Percentiles rank a stretch among this genome's conserved stretches.
phyloP scores from a whole-genome alignment of 2,888 invertebrate genomes.

The Morpho helenor region DNA sequence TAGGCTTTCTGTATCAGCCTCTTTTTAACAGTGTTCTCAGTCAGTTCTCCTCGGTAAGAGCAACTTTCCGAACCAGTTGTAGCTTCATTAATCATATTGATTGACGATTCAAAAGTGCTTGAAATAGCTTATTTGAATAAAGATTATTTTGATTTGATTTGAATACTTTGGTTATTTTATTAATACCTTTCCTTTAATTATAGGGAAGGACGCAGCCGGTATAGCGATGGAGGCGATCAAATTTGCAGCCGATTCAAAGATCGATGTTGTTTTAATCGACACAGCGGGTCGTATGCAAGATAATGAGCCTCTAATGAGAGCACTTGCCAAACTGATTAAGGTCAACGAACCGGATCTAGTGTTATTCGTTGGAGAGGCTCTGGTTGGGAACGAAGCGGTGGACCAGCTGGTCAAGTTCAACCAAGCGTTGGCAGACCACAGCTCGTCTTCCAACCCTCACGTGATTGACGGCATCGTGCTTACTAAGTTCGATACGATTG shows the following conservation, averaged over 20 bases:
- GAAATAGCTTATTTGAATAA: no score
- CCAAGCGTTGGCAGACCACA: constrained; percentile 96
- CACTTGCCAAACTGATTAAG: constrained; percentile 96
- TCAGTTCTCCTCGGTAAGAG: no score
- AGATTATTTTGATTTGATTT: no score
- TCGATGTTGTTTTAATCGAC: constrained; percentile 97
- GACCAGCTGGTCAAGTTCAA: constrained; percentile 99
- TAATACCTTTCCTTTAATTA: neutral
- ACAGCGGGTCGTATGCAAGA: constrained; percentile 99
- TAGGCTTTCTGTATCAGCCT: no score
- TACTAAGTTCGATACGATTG: constrained; percentile 99
- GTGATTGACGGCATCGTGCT: constrained; percentile 99
- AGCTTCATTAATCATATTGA: no score
- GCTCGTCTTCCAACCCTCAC: constrained; percentile 87
- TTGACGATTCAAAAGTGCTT: no score
- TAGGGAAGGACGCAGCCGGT: constrained; percentile 98
- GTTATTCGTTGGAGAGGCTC: constrained; percentile 99
- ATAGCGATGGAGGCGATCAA: constrained; percentile 98
- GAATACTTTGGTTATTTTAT: no score
- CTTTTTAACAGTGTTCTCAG: no score
- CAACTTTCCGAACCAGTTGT: no score
- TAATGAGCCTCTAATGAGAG: constrained; percentile 99
- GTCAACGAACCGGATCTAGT: constrained; percentile 99
- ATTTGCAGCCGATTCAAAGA: constrained; percentile 87
- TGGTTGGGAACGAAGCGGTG: constrained; percentile 99